These are phyloP conservation scores for Drosophila atroscutellata DNA, from an alignment of 2,888 invertebrate species.

Conservation along the genomic window DNA sequence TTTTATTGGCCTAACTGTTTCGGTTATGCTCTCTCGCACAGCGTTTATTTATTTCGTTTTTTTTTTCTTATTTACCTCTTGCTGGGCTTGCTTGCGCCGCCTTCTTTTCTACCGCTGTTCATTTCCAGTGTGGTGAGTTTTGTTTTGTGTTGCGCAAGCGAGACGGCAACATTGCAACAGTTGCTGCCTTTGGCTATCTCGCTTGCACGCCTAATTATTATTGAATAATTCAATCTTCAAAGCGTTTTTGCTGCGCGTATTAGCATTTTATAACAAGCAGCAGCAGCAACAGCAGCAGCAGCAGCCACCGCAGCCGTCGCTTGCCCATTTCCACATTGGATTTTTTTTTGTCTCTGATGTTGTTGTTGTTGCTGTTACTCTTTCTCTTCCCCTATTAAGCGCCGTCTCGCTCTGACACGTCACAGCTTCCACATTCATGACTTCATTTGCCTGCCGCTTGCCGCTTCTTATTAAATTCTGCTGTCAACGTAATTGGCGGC, in stretches of 20 bases:
- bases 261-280: slow-evolving; percentile 81
- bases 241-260: slow-evolving; percentile 80
- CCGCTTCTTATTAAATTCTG: slow-evolving; percentile 75
- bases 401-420: slow-evolving; percentile 67
- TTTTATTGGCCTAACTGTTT: slow-evolving; percentile 74
- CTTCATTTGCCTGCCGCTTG: slow-evolving; percentile 68
- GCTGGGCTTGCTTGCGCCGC: slow-evolving; percentile 68
- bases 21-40: slow-evolving; percentile 56
- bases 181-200: slow-evolving; percentile 37
- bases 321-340: slow-evolving; percentile 64
- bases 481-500: slow-evolving; percentile 78
- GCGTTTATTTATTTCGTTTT: slow-evolving; percentile 21
- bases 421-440: slow-evolving; percentile 71
- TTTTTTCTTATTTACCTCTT: slow-evolving; percentile 55
- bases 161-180: slow-evolving; percentile 26
- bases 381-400: slow-evolving; percentile 19
- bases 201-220: slow-evolving; percentile 78
- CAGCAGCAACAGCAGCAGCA: slow-evolving; percentile 39
- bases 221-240: slow-evolving; percentile 81
- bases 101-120: slow-evolving; percentile 68
- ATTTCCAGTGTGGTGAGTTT: slow-evolving; percentile 78
- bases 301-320: slow-evolving; percentile 46
- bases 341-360: slow-evolving; percentile 26
- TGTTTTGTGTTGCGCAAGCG: slow-evolving; percentile 31
- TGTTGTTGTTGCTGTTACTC: not conserved